Conservation (phyloP, 2,113 vertebrate species). For the Brevimyrus niger region DNA sequence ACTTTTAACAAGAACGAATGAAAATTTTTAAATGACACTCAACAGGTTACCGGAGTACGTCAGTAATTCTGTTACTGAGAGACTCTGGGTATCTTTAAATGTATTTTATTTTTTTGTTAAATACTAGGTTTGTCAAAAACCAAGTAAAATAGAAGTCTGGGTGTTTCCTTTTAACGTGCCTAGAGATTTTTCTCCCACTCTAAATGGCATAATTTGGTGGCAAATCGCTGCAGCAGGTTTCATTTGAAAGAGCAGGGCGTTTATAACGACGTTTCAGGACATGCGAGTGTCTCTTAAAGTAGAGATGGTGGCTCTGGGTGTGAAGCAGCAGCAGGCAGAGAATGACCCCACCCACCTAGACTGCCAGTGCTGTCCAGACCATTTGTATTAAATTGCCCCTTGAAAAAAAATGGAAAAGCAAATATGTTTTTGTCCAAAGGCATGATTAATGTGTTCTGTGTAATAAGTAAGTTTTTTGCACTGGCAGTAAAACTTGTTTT, state of each 20-base stretch:
- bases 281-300: not conserved
- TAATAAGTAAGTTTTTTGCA: not conserved
- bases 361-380: not conserved
- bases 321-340: not conserved
- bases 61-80: not conserved
- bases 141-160: not conserved
- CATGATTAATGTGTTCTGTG: not conserved
- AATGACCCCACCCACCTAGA: not conserved
- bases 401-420: not conserved
- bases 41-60: not conserved
- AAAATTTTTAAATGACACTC: not conserved
- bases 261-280: not conserved
- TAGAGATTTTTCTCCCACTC: not conserved
- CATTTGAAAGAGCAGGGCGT: not conserved
- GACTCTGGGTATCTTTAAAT: not conserved
- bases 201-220: not conserved
- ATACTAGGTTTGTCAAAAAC: not conserved
- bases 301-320: not conserved
- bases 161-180: not conserved
- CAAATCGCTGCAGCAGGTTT: not conserved
- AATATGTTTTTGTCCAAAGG: not conserved
- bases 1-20: not conserved
- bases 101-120: not conserved
- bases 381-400: not conserved
- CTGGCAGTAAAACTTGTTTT: not conserved